Conservation (phyloP, 1,140 invertebrate genomes). For the Drosophila novamexicana region DNA sequence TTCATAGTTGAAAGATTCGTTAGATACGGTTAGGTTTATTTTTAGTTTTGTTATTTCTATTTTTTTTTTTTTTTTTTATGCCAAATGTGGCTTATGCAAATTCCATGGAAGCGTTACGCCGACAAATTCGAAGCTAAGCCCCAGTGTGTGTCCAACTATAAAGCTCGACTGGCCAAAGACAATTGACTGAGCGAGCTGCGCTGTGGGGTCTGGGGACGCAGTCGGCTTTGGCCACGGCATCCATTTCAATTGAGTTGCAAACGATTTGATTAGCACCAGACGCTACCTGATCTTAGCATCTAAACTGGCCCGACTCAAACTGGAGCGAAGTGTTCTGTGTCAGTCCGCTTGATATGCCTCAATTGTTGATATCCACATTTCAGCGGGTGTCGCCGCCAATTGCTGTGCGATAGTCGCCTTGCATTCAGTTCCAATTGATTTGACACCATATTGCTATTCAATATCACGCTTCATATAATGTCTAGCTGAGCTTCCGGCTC, state of each 20-base stretch:
- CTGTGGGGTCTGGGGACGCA: neutral
- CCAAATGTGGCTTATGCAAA: conserved; percentile 29
- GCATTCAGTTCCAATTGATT: conserved; percentile 68
- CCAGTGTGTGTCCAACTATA: neutral
- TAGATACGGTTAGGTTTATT: neutral
- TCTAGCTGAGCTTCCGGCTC: conserved; percentile 7
- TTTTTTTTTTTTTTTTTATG: conserved; percentile 5
- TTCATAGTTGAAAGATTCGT: conserved; percentile 28
- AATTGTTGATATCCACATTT: conserved; percentile 45
- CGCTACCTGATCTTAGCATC: conserved; percentile 19
- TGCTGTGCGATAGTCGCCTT: conserved; percentile 14
- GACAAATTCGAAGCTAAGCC: conserved; percentile 11
- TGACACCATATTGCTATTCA: conserved; percentile 48
- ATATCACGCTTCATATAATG: conserved; percentile 19
- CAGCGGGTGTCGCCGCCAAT: conserved; percentile 47
- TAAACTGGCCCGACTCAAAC: neutral
- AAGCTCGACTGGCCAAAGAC: conserved; percentile 36
- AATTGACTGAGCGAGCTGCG: conserved; percentile 25
- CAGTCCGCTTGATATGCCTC: conserved; percentile 52
- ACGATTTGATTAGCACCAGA: conserved; percentile 50
- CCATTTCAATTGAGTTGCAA: conserved; percentile 51
- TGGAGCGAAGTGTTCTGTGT: conserved; percentile 13
- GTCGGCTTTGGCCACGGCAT: neutral
- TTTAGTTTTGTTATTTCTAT: neutral
- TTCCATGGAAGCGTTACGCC: conserved; percentile 28